Conservation (phyloP, 2,797 vertebrate genomes). For the Semotilus atromaculatus region DNA sequence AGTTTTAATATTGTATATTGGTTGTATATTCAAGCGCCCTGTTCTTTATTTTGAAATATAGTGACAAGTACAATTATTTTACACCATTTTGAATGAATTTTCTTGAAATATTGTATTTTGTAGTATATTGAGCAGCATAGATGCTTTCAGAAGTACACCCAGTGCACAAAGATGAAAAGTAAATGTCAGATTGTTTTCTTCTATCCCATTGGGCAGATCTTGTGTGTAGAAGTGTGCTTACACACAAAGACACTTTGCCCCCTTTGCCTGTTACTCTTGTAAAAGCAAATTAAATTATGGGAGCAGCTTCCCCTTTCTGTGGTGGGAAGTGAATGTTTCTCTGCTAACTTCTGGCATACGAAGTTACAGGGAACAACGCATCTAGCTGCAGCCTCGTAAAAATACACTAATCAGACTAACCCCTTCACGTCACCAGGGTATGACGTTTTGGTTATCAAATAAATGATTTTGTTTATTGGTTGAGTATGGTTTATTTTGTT, state of each 20-base stretch:
- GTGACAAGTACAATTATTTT: background rate
- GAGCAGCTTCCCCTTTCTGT: conserved; percentile 62
- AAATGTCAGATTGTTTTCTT: background rate
- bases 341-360: conserved; percentile 54
- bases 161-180: background rate
- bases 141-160: background rate
- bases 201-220: background rate
- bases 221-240: conserved; percentile 35
- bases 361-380: conserved; percentile 51
- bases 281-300: conserved; percentile 50
- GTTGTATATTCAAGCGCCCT: background rate
- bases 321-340: conserved; percentile 60
- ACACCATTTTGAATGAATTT: background rate
- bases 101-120: background rate
- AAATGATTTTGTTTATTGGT: background rate
- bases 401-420: conserved; percentile 38
- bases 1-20: background rate
- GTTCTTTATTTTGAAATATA: background rate
- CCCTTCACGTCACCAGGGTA: background rate
- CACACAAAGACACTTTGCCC: conserved; percentile 1
- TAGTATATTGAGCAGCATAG: background rate
- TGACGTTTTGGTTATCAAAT: background rate
- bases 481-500: background rate
- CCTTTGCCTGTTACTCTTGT: conserved; percentile 45
- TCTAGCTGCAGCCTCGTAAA: conserved; percentile 25